Percentiles rank a stretch among this genome's conserved stretches.
phyloP scores from a whole-genome alignment of 2,797 vertebrate genomes.

The Urocyon cinereoargenteus region DNA sequence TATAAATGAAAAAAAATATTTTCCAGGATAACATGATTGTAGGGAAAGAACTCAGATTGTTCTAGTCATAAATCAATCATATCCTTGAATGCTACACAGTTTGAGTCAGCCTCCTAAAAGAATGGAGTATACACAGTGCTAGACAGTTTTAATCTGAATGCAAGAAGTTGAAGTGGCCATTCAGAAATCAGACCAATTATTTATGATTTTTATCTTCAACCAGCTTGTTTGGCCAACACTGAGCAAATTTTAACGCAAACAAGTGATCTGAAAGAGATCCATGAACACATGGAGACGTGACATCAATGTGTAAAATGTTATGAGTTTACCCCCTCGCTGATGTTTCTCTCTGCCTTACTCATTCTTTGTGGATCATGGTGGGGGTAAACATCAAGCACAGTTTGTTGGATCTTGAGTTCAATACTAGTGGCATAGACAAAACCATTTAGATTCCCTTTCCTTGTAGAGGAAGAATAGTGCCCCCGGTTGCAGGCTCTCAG shows the following conservation, averaged over 20 bases:
- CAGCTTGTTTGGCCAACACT: background rate
- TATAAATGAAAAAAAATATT: slow-evolving; percentile 6
- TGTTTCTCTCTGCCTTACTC: rapidly evolving
- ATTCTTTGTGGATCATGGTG: rapidly evolving
- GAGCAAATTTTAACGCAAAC: background rate
- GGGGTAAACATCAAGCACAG: rapidly evolving
- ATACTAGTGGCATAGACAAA: background rate
- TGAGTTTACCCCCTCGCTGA: background rate
- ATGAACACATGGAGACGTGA: background rate
- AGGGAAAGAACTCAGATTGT: background rate
- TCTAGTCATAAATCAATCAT: background rate
- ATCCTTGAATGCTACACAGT: background rate
- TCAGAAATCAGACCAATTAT: background rate
- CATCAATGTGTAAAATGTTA: background rate
- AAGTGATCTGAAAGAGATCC: background rate
- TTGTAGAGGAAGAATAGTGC: background rate
- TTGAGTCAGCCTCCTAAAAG: background rate
- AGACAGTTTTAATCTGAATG: background rate
- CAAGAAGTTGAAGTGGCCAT: background rate
- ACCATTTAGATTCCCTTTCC: background rate
- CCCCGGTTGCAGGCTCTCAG: background rate
- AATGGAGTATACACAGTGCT: background rate
- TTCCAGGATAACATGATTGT: background rate
- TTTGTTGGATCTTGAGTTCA: background rate
- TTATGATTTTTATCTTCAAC: background rate